Evolutionary conservation across 2,888 invertebrate genomes (phyloP).

Genomic region (Leptarthrus brevirostris): DNA sequence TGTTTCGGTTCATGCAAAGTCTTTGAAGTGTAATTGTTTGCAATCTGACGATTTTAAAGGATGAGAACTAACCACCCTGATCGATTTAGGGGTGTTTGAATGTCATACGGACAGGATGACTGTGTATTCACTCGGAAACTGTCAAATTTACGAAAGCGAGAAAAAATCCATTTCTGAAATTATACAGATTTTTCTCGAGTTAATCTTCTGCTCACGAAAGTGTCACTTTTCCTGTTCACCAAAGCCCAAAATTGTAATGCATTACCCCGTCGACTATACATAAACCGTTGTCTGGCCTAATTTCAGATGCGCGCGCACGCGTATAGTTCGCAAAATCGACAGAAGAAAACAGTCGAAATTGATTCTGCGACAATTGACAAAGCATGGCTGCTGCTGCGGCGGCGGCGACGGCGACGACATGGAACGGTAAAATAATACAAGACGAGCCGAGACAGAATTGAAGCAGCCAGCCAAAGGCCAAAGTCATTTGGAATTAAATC

Average conservation of each 20-base stretch:
- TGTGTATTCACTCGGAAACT: too few relatives aligned
- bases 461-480: neutral
- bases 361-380: neutral
- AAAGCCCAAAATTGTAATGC: neutral
- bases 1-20: too few relatives aligned
- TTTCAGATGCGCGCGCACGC: neutral
- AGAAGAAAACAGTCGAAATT: neutral
- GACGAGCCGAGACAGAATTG: neutral
- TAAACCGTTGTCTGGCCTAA: neutral
- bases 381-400: neutral
- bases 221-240: neutral
- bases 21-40: too few relatives aligned
- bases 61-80: too few relatives aligned
- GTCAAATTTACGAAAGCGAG: too few relatives aligned
- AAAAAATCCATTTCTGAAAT: too few relatives aligned
- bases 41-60: too few relatives aligned
- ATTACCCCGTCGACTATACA: neutral
- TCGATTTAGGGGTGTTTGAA: too few relatives aligned
- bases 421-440: too few relatives aligned
- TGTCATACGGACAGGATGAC: too few relatives aligned
- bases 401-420: neutral
- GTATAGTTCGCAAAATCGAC: neutral
- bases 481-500: neutral
- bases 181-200: too few relatives aligned
- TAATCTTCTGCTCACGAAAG: neutral